These are phyloP conservation scores for Theonella swinhoei DNA, from an alignment of 37 sponge, comb jelly and placozoan species.

Conservation along the genomic window DNA sequence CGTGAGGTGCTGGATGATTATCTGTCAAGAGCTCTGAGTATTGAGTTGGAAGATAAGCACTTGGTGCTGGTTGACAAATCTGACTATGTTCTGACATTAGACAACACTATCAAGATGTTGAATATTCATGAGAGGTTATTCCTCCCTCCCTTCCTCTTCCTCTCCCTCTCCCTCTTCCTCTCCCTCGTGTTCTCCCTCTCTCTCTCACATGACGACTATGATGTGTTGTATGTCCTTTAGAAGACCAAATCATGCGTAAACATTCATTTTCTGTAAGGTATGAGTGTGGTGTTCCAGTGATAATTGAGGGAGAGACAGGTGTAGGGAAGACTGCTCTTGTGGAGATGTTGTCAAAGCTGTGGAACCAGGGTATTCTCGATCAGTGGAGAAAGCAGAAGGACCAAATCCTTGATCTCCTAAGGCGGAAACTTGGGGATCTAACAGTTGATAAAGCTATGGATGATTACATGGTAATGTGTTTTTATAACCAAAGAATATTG, in stretches of 20 bases:
- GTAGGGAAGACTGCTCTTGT: conserved; percentile 93
- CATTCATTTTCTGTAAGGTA: neutral
- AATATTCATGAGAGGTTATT: conserved; percentile 71
- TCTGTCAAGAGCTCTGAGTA: no score
- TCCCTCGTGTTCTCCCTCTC: no score
- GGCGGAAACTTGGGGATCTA: conserved; percentile 23
- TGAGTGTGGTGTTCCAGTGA: conserved; percentile 85
- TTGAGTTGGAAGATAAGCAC: conserved; percentile 22
- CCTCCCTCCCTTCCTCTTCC: no score
- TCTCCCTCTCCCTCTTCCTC: no score
- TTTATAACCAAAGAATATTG: no score
- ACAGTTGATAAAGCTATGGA: neutral
- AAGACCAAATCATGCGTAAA: no score
- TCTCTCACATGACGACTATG: no score
- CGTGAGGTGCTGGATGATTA: conserved; percentile 55
- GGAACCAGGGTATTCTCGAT: conserved; percentile 71
- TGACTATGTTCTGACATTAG: conserved; percentile 82
- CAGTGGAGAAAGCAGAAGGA: conserved; percentile 58
- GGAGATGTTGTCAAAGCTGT: conserved; percentile 86
- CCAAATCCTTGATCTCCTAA: conserved; percentile 26
- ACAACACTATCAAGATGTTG: conserved; percentile 87
- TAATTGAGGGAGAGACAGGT: conserved; percentile 97
- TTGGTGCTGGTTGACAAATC: conserved; percentile 67
- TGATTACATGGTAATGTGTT: conserved; percentile 17
- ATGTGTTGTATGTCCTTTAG: no score